Conservation (phyloP, 2,113 vertebrate genomes). For the Phylloscopus trochilus region DNA sequence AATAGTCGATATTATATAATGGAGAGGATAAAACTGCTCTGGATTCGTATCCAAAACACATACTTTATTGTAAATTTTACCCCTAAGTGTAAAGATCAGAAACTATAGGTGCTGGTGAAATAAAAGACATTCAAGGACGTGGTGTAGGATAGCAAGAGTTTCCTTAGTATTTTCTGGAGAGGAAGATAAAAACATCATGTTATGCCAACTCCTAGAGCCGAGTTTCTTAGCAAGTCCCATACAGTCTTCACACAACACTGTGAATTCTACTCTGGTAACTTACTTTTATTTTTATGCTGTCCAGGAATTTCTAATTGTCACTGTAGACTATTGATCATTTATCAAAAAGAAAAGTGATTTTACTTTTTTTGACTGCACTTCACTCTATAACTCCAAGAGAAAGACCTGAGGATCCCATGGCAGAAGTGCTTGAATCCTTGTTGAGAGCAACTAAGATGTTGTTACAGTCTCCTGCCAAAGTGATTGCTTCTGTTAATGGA, state of each 20-base stretch:
- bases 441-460: not conserved
- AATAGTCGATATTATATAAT: not conserved
- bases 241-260: accelerated
- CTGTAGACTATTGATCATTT: too few relatives aligned
- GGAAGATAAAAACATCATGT: not conserved
- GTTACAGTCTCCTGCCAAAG: not conserved
- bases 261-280: not conserved
- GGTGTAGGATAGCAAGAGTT: not conserved
- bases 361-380: not conserved
- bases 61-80: not conserved
- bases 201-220: not conserved
- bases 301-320: not conserved
- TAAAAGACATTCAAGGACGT: not conserved
- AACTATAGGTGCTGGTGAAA: not conserved
- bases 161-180: not conserved
- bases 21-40: not conserved
- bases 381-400: not conserved
- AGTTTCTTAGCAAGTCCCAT: not conserved
- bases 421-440: not conserved
- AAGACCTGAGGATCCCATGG: not conserved
- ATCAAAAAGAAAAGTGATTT: not conserved
- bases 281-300: not conserved
- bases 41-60: not conserved
- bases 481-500: not conserved
- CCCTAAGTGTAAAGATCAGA: not conserved